phyloP scores from a whole-genome alignment of 2,888 invertebrate species.

The Neoitamus cyanurus region DNA sequence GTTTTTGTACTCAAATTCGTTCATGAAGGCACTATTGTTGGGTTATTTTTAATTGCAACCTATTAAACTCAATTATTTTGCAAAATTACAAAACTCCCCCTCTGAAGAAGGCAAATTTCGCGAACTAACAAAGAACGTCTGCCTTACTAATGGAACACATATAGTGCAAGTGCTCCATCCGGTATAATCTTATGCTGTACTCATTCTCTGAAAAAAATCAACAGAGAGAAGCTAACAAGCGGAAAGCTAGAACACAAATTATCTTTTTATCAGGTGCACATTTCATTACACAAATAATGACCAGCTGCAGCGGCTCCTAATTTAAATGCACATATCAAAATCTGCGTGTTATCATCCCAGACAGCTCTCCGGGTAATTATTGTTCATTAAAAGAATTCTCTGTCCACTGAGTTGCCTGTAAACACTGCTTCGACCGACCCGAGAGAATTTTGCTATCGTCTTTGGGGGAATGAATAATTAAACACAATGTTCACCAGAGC shows the following conservation, averaged over 20 bases:
- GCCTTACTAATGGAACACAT: neutral
- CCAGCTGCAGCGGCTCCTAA: neutral
- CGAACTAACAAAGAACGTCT: neutral
- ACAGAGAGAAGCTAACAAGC: neutral
- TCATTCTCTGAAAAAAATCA: neutral
- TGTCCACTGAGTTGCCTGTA: neutral
- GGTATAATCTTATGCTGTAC: neutral
- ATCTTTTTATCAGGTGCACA: constrained; percentile 1
- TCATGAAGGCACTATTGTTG: too few species aligned
- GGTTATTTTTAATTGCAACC: too few species aligned
- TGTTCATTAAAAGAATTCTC: neutral
- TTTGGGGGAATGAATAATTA: neutral
- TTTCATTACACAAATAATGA: neutral
- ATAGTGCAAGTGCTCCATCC: neutral
- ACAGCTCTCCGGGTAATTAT: neutral
- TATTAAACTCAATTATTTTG: too few species aligned
- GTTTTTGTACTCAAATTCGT: too few species aligned
- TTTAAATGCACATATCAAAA: neutral
- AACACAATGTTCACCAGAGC: neutral
- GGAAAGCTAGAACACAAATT: neutral
- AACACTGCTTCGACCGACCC: neutral
- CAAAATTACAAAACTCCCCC: too few species aligned
- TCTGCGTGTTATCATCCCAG: neutral
- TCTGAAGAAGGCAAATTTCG: too few species aligned
- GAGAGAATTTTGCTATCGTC: neutral